These are phyloP conservation scores for Ceratosolen fusciceps DNA, from an alignment of 1,140 invertebrate genomes.

Conservation along the genomic window DNA sequence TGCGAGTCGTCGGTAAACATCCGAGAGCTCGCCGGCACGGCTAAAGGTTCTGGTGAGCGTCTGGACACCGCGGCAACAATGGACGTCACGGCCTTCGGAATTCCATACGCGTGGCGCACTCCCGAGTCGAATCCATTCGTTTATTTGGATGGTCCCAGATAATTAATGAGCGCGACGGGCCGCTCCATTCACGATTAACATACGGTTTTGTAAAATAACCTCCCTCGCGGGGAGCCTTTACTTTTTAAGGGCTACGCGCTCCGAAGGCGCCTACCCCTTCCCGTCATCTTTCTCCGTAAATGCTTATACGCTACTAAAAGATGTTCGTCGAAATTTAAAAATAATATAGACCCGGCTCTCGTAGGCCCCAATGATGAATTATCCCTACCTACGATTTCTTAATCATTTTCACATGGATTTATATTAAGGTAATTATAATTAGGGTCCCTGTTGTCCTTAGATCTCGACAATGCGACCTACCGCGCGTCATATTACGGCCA, in stretches of 20 bases:
- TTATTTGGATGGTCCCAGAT: background rate
- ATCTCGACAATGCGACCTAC: too few species aligned
- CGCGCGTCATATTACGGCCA: too few species aligned
- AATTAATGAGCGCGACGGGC: background rate
- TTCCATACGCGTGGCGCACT: slow-evolving; percentile 9
- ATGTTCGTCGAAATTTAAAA: background rate
- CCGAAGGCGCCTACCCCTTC: background rate
- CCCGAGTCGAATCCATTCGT: slow-evolving; percentile 1
- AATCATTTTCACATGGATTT: background rate
- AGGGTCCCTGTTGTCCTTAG: background rate
- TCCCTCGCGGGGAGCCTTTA: background rate
- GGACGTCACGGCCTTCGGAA: background rate
- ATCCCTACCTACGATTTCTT: background rate
- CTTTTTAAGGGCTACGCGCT: background rate
- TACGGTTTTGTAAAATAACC: background rate
- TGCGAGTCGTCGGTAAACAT: background rate
- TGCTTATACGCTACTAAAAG: background rate
- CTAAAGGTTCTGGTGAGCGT: background rate
- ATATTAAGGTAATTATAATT: too few species aligned
- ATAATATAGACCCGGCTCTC: background rate
- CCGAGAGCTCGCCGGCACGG: background rate
- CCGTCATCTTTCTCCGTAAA: background rate
- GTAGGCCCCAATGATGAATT: background rate
- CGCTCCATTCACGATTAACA: background rate
- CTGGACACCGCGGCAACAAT: background rate